Evolutionary conservation across 2,113 vertebrate species (phyloP).

Genomic region (Psephotus haematonotus): DNA sequence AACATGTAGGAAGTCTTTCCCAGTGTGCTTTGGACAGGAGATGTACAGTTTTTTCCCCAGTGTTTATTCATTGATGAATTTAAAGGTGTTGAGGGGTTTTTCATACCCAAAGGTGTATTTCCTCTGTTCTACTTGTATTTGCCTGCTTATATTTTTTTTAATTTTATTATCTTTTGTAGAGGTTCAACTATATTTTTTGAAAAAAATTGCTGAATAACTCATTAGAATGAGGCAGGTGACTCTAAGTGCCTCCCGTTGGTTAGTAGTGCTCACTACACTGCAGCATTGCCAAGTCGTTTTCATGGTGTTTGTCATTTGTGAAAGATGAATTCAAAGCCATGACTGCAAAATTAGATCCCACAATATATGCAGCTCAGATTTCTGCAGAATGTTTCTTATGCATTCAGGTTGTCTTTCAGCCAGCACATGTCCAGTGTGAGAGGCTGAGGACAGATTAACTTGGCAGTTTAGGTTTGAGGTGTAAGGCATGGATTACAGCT

Average conservation of each 20-base stretch:
- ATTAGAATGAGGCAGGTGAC: neutral
- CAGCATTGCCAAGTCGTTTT: neutral
- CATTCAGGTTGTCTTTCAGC: neutral
- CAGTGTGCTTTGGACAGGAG: neutral
- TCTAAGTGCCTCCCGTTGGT: neutral
- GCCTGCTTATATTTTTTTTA: neutral
- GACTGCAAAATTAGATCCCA: neutral
- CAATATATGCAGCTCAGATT: neutral
- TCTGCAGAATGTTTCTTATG: neutral
- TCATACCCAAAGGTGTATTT: neutral
- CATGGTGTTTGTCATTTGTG: neutral
- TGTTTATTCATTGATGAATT: neutral
- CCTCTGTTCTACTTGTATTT: neutral
- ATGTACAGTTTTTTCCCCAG: neutral
- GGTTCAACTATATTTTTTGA: neutral
- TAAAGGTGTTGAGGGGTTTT: neutral
- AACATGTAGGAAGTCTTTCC: neutral
- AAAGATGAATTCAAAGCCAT: neutral
- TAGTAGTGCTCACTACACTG: neutral
- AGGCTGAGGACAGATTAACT: constrained; percentile 7
- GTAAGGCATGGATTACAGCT: neutral
- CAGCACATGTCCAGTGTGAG: neutral
- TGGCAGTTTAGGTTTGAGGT: neutral
- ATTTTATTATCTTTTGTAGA: neutral
- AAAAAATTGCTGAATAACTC: neutral